Evolutionary conservation across 2,797 vertebrate genomes (phyloP).

Genomic region (Silurus lanzhouensis): DNA sequence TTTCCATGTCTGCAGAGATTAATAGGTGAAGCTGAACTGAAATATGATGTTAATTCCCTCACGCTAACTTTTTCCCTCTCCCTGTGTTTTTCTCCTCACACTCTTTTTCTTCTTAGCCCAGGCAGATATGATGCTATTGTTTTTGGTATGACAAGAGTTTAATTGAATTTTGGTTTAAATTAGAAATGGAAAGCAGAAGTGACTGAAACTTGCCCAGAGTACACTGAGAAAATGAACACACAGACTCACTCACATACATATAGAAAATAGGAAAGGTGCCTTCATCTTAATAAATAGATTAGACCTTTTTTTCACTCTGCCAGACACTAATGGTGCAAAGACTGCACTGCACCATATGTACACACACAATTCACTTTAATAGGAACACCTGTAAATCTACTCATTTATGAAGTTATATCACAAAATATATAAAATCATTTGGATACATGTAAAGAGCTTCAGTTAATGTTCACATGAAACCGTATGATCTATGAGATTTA

Average conservation of each 20-base stretch:
- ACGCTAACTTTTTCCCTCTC: neutral
- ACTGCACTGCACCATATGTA: neutral
- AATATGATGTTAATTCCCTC: slow-evolving; percentile 19
- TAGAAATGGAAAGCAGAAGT: slow-evolving; percentile 26
- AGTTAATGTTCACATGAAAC: too few species aligned
- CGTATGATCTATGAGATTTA: too few species aligned
- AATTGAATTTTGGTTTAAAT: slow-evolving; percentile 51
- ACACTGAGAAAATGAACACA: slow-evolving; percentile 9
- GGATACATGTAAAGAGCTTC: neutral
- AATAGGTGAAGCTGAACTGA: slow-evolving; percentile 58
- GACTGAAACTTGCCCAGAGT: slow-evolving; percentile 44
- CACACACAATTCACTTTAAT: neutral
- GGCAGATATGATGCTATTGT: slow-evolving; percentile 48
- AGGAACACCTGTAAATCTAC: neutral
- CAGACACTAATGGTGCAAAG: neutral
- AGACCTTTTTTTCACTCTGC: neutral
- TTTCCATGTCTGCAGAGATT: slow-evolving; percentile 67
- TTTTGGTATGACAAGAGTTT: slow-evolving; percentile 51
- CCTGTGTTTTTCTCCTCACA: slow-evolving; percentile 25
- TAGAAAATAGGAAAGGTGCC: slow-evolving; percentile 19
- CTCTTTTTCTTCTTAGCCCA: slow-evolving; percentile 26
- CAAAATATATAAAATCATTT: neutral
- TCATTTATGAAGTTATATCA: neutral
- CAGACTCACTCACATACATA: neutral
- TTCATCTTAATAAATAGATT: neutral